Base-by-base conservation (phyloP, 2,113 vertebrate species). In the Prionailurus bengalensis region DNA sequence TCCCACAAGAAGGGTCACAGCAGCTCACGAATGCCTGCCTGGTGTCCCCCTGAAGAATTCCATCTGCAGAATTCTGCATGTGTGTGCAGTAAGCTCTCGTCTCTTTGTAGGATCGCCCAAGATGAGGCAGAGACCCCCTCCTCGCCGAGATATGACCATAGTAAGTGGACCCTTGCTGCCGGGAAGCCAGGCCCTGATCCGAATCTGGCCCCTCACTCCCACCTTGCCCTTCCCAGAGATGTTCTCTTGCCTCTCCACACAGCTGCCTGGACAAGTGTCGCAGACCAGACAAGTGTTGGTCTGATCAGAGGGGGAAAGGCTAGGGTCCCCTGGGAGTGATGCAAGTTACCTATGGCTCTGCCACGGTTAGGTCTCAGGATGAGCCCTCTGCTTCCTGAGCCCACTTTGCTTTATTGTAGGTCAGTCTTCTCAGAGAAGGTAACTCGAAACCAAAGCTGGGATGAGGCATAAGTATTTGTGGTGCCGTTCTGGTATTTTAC, bases 91-190 rank as follows among this genome's bases (percentile, higher is more conserved):
- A n/a, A 95, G 87, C 16, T 97, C 96, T 98, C 39, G 0, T 98
- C 97, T 98, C 66, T 97, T 94, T 65, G 31, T 98, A 99, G 99
- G 99, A 97, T 99, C 99, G 4, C 99, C 99, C 76, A 99, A 99
- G 98, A 99, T 98, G 96, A 99, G 99, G 98, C 99, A 99, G 98
- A 99, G 99, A 98, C 99, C 99, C 16, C 99, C 99, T 97, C 99
- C 99, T 95, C 99, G 99, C 79, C 99, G 99, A 97, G 99, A 99
- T 98, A 99, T 99, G 92, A 99, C 99, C 96, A 99, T 99, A 93
- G 99, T 99, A 99, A 99, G 99, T 99, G 70, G 31, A 73, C 31
- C 8, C 48, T 74, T 65, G 36, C 36, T 25, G 0, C 53, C 9
- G 33, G 74, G 53, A 55, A 36, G 55, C 73, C 65, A 15, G 84